Base-by-base conservation (phyloP, 2,888 invertebrate genomes). In the Brachylomia viminalis region DNA sequence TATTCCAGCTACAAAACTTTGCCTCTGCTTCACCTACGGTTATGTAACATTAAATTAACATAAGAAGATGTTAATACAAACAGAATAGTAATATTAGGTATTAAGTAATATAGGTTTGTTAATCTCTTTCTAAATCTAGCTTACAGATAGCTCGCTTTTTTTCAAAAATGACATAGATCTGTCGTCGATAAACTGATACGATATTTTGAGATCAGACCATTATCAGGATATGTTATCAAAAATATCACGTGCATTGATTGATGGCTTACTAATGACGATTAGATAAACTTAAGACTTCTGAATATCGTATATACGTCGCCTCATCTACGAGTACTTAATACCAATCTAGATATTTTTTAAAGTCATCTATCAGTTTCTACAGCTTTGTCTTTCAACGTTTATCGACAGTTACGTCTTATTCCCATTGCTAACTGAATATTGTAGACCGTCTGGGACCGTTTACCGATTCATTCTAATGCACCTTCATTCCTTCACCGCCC, bases 1-100 rank as follows among this genome's bases (percentile, higher is more conserved):
- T 91, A 91, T 94, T 91, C 86, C 87, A 92, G 91, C 94, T 93
- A 93, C 90, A 92, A 89, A 94, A 95, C 89, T 95, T 94, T 92
- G 89, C 90, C 91, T 91, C 89, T 89, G 89, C 90, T 92, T 92
- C 92, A 92, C 92, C 91, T 92, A 92, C 92, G 88, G 87, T 94
- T 90, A 92, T 92, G 92, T 95, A 94, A 94, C 91, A 90, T 91
- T 94, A n/a, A n/a, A n/a, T n/a, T n/a, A n/a, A n/a, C n/a, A n/a
- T n/a, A n/a, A n/a, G n/a, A n/a, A n/a, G n/a, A n/a, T n/a, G n/a
- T n/a, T n/a, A n/a, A n/a, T n/a, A n/a, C n/a, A n/a, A n/a, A n/a
- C n/a, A n/a, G n/a, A n/a, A n/a, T n/a, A n/a, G n/a, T n/a, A n/a
- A n/a, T n/a, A n/a, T n/a, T n/a, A n/a, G n/a, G n/a, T n/a, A n/a